Base-by-base conservation (phyloP, 1,140 invertebrate species). In the Nylanderia fulva region DNA sequence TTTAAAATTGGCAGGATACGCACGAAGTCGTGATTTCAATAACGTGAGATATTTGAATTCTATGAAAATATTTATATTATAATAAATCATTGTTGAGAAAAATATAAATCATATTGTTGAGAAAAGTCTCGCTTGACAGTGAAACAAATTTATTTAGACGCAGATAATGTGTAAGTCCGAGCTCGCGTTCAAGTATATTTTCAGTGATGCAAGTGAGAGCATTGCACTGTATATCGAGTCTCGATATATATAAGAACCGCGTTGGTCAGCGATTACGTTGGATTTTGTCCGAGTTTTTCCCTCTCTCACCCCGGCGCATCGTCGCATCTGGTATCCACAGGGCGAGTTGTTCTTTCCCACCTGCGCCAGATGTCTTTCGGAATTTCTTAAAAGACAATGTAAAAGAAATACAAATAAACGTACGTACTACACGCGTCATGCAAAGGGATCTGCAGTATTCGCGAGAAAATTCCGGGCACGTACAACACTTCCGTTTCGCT, bases 381-480 rank as follows among this genome's bases (percentile, higher is more conserved):
- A 79, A 88, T 88, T 88, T 85, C 75, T 87, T 79, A 79, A n/a
- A n/a, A 88, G 60, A 74, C 15, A 11, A 75, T 68, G 52, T 45
- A 74, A 80, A 66, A 45, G 74, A 76, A 84, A 74, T 68, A 56
- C 72, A 75, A 60, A 72, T 60, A 88, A 72, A 87, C 80, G 72
- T 27, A 5, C n/a, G n/a, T n/a, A n/a, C n/a, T n/a, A n/a, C 36
- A 39, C 61, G 64, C 45, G 39, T 48, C 45, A 48, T 15, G 58
- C 52, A 27, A 15, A 56, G 54, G 61, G 82, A 68, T 77, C 56
- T 21, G 61, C 74, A 45, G 56, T 60, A 21, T 71, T 72, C 52
- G 42, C 82, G 48, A 42, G 48, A 48, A 54, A 68, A 80, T 88
- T 75, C 86, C 54, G 13, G 15, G 52, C 82, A 69, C 86, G 87